phyloP scores from a whole-genome alignment of 2,113 vertebrate genomes.

The Arenaria interpres region DNA sequence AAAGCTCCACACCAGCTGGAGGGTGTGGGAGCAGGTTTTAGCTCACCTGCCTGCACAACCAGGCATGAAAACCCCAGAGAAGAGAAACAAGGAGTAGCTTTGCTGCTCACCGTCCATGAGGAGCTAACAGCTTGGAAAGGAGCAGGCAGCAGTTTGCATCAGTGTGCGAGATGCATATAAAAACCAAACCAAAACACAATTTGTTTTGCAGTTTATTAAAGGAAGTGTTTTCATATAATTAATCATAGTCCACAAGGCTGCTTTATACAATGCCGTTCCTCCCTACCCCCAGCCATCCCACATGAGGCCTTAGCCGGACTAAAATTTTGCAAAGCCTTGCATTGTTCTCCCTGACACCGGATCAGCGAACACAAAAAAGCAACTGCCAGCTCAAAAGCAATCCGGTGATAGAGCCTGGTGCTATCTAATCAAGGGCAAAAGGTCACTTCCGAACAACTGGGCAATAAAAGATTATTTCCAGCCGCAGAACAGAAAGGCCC shows the following conservation, averaged over 20 bases:
- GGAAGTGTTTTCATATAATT: slow-evolving; percentile 44
- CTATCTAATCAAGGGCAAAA: slow-evolving; percentile 99
- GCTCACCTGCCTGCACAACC: slow-evolving; percentile 15
- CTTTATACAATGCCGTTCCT: slow-evolving; percentile 16
- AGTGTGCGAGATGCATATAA: not conserved
- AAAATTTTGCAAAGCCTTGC: slow-evolving; percentile 82
- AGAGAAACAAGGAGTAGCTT: not conserved
- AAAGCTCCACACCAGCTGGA: not conserved
- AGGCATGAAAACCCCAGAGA: not conserved
- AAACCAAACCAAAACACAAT: slow-evolving; percentile 26
- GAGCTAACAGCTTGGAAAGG: not conserved
- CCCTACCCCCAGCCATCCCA: slow-evolving; percentile 60
- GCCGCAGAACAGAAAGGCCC: slow-evolving; percentile 86
- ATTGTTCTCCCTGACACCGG: slow-evolving; percentile 90
- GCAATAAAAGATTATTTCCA: slow-evolving; percentile 99
- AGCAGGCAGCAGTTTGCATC: not conserved
- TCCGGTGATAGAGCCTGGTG: slow-evolving; percentile 90
- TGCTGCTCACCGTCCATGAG: accelerated
- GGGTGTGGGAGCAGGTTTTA: not conserved
- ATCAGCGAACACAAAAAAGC: slow-evolving; percentile 85
- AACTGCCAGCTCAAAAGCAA: slow-evolving; percentile 86
- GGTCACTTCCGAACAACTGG: slow-evolving; percentile 99
- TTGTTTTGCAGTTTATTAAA: slow-evolving; percentile 61
- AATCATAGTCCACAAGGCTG: not conserved
- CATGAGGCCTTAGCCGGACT: slow-evolving; percentile 72